phyloP scores from a whole-genome alignment of 1,140 invertebrate genomes.

The Drosophila serrata region DNA sequence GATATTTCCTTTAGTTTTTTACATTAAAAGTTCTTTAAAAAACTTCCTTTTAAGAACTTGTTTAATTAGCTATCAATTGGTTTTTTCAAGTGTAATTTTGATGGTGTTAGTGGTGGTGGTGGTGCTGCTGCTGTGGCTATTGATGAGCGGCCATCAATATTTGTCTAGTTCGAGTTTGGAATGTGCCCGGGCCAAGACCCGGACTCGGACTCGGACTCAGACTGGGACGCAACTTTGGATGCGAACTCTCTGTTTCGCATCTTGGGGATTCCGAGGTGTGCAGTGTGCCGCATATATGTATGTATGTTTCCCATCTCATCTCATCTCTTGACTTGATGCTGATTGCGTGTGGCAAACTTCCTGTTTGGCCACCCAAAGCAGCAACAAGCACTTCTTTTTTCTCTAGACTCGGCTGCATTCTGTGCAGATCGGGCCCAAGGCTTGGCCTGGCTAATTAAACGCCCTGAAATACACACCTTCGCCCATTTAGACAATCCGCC shows the following conservation, averaged over 20 bases:
- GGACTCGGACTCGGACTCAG: slow-evolving; percentile 24
- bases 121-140: slow-evolving; percentile 62
- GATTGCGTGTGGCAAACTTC: slow-evolving; percentile 81
- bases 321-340: slow-evolving; percentile 57
- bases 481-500: slow-evolving; percentile 31
- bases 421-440: slow-evolving; percentile 64
- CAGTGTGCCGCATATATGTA: slow-evolving; percentile 36
- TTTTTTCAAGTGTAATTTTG: slow-evolving; percentile 17
- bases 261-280: slow-evolving; percentile 40
- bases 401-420: slow-evolving; percentile 40
- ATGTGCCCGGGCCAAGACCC: slow-evolving; percentile 70
- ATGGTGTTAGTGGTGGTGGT: slow-evolving; percentile 34
- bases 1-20: no score
- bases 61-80: not conserved
- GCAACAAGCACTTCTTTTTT: slow-evolving; percentile 32
- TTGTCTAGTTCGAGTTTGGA: slow-evolving; percentile 80
- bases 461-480: slow-evolving; percentile 51
- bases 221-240: slow-evolving; percentile 19
- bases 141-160: slow-evolving; percentile 83
- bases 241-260: slow-evolving; percentile 44
- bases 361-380: slow-evolving; percentile 65
- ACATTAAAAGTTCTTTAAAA: not conserved
- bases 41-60: not conserved
- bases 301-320: slow-evolving; percentile 20
- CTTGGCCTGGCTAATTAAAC: slow-evolving; percentile 73